Conservation (phyloP, 2,888 invertebrate species). For the Crocallis elinguaria region DNA sequence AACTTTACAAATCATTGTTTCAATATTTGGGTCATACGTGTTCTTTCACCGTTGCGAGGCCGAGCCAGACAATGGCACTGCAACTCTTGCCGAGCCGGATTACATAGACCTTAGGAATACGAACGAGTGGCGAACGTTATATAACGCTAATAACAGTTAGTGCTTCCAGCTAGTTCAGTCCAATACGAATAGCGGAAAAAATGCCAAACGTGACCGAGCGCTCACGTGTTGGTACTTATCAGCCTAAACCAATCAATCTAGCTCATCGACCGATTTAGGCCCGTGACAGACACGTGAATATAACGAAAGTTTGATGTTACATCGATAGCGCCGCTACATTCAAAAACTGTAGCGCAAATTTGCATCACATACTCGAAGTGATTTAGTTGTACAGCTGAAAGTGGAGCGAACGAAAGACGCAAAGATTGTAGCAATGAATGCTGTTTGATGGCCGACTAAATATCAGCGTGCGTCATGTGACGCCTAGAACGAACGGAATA, state of each 20-base stretch:
- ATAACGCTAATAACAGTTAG: constrained; percentile 1
- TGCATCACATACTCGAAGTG: neutral
- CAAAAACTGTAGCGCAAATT: neutral
- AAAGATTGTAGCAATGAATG: constrained; percentile 33
- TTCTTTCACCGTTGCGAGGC: constrained; percentile 38
- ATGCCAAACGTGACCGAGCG: constrained; percentile 17
- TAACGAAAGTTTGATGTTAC: constrained; percentile 4
- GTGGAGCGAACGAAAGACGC: constrained; percentile 35
- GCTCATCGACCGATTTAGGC: constrained; percentile 21
- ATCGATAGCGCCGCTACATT: neutral
- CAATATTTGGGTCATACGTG: constrained; percentile 46
- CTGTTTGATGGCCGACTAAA: constrained; percentile 20
- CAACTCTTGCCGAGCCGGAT: constrained; percentile 3
- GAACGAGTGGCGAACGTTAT: constrained; percentile 8
- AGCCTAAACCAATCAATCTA: constrained; percentile 19
- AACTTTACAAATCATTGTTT: constrained; percentile 29
- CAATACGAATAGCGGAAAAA: constrained; percentile 10
- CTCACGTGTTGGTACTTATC: constrained; percentile 25
- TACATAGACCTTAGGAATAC: constrained; percentile 18
- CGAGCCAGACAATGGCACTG: constrained; percentile 27
- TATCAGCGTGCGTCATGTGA: constrained; percentile 32
- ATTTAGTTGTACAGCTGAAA: constrained; percentile 14
- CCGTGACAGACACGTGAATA: constrained; percentile 1
- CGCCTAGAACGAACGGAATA: constrained; percentile 23
- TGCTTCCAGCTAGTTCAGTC: constrained; percentile 7